phyloP scores from a whole-genome alignment of 1,140 invertebrate genomes.

The Ceratina australensis region DNA sequence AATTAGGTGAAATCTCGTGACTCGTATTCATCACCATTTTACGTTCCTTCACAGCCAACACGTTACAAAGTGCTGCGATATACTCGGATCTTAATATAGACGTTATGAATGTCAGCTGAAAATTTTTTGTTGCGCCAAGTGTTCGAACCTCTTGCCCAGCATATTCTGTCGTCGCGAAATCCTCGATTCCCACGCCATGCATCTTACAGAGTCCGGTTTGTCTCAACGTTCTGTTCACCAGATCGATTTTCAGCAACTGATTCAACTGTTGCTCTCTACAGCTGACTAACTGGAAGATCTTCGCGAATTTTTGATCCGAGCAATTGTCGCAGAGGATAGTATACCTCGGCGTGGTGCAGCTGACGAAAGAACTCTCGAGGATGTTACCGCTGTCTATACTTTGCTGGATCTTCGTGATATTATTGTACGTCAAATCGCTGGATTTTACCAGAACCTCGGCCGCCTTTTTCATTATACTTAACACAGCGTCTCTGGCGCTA shows the following conservation, averaged over 20 bases:
- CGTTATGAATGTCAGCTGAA: slow-evolving; percentile 77
- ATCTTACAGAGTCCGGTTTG: slow-evolving; percentile 71
- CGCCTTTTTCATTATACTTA: slow-evolving; percentile 93
- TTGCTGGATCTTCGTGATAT: slow-evolving; percentile 79
- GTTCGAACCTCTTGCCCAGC: slow-evolving; percentile 69
- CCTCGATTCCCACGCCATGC: slow-evolving; percentile 82
- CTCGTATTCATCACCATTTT: slow-evolving; percentile 85
- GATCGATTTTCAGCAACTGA: slow-evolving; percentile 79
- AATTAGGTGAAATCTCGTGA: slow-evolving; percentile 58
- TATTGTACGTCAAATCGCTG: slow-evolving; percentile 80
- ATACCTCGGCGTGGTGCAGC: slow-evolving; percentile 84
- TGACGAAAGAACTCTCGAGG: slow-evolving; percentile 63
- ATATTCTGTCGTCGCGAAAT: slow-evolving; percentile 56
- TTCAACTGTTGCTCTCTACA: slow-evolving; percentile 82
- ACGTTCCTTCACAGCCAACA: slow-evolving; percentile 83
- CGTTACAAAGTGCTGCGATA: slow-evolving; percentile 88
- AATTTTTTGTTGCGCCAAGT: slow-evolving; percentile 51
- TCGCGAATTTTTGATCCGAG: slow-evolving; percentile 82
- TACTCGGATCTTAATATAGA: slow-evolving; percentile 84
- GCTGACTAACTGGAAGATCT: slow-evolving; percentile 84
- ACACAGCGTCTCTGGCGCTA: slow-evolving; percentile 90
- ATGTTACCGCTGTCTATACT: slow-evolving; percentile 58
- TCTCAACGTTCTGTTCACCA: slow-evolving; percentile 80
- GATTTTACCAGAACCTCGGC: slow-evolving; percentile 89
- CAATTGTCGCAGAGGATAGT: slow-evolving; percentile 86